These are phyloP conservation scores for Scaptodrosophila latifasciaeformis DNA, from an alignment of 2,888 invertebrate species.

Conservation along the genomic window DNA sequence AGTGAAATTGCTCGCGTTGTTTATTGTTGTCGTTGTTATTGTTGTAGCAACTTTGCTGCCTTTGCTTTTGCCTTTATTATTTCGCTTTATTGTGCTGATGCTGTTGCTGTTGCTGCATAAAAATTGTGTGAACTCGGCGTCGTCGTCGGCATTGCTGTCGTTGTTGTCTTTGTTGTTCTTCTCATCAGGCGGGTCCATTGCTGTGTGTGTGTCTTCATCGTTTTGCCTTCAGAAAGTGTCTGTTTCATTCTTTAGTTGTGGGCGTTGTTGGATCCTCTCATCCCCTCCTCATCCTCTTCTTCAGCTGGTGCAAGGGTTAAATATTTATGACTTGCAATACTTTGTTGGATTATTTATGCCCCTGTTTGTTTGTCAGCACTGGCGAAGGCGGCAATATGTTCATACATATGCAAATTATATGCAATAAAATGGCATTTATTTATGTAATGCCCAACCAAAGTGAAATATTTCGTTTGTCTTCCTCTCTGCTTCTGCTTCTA, in stretches of 20 bases:
- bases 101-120: constrained; percentile 30
- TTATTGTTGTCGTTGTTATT: constrained; percentile 40
- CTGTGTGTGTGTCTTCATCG: constrained; percentile 6
- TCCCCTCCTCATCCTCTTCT: background rate
- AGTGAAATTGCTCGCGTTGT: constrained; percentile 62
- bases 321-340: constrained; percentile 62
- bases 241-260: constrained; percentile 2
- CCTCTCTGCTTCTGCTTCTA: no score
- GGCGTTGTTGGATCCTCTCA: background rate
- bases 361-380: constrained; percentile 43
- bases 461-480: no score
- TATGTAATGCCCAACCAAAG: constrained; percentile 17
- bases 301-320: constrained; percentile 34
- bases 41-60: constrained; percentile 25
- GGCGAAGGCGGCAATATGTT: constrained; percentile 29
- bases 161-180: constrained; percentile 1
- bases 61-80: constrained; percentile 49
- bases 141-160: background rate
- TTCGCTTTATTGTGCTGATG: constrained; percentile 40
- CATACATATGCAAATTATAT: constrained; percentile 50
- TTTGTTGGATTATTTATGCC: constrained; percentile 66
- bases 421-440: constrained; percentile 47
- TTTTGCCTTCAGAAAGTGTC: constrained; percentile 16
- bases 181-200: constrained; percentile 1
- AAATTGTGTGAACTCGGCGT: constrained; percentile 43